Conservation (phyloP, 2,113 vertebrate species). For the Ciconia maguari region DNA sequence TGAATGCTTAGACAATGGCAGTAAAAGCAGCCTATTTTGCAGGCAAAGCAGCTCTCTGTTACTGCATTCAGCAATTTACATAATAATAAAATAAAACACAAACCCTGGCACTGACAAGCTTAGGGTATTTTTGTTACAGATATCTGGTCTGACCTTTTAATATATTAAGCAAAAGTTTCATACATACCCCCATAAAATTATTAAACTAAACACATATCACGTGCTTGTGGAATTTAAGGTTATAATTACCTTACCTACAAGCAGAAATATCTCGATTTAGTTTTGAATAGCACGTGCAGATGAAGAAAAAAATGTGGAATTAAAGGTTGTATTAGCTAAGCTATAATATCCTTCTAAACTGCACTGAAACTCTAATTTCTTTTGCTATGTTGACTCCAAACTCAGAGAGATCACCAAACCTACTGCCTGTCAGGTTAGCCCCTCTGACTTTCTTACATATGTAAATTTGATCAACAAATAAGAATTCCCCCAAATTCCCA, state of each 20-base stretch:
- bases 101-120: constrained; percentile 12
- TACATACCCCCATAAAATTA: not conserved
- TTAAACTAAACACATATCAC: not conserved
- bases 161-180: not conserved
- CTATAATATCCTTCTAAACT: not conserved
- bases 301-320: not conserved
- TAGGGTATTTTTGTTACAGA: constrained; percentile 23
- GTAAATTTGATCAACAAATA: not conserved
- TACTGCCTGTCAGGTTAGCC: not conserved
- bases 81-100: constrained; percentile 58
- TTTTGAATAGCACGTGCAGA: not conserved
- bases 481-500: not conserved
- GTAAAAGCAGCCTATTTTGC: constrained; percentile 68
- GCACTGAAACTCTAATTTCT: not conserved
- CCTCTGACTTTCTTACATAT: not conserved
- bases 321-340: not conserved
- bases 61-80: constrained; percentile 45
- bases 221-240: not conserved
- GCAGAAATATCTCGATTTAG: not conserved
- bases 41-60: constrained; percentile 52
- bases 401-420: not conserved
- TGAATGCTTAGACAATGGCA: constrained; percentile 66
- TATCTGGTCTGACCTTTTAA: not conserved
- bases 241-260: not conserved
- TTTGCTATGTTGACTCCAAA: not conserved